These are phyloP conservation scores for Micrastur ruficollis DNA, from an alignment of 2,797 vertebrate genomes.

Conservation along the genomic window DNA sequence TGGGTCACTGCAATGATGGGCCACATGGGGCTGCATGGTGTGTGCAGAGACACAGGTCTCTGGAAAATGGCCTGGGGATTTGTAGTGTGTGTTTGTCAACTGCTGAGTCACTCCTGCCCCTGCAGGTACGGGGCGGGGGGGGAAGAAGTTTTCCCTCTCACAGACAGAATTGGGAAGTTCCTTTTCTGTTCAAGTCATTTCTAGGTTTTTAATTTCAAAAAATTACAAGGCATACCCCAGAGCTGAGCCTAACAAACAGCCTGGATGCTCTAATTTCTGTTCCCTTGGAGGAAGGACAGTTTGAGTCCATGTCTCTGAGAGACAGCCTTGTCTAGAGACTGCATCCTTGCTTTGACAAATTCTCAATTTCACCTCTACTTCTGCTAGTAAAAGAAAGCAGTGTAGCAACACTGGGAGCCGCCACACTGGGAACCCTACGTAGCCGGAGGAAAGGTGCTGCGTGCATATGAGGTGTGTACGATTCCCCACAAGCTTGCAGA, in stretches of 20 bases:
- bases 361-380: background rate
- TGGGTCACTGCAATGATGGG: background rate
- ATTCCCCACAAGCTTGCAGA: background rate
- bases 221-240: background rate
- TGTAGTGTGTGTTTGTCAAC: background rate
- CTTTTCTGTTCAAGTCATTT: background rate
- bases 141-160: background rate
- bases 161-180: background rate
- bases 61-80: background rate
- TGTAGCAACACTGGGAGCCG: background rate
- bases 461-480: rapidly evolving
- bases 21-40: background rate
- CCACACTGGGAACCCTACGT: background rate
- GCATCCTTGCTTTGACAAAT: background rate
- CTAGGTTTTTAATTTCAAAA: background rate
- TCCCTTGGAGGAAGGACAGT: background rate
- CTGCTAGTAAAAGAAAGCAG: background rate
- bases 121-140: background rate
- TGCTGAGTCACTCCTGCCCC: background rate
- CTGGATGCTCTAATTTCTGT: background rate
- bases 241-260: background rate
- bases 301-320: background rate
- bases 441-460: background rate
- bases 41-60: background rate
- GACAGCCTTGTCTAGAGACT: background rate